Conservation (phyloP, 1,140 invertebrate genomes). For the Sitodiplosis mosellana region DNA sequence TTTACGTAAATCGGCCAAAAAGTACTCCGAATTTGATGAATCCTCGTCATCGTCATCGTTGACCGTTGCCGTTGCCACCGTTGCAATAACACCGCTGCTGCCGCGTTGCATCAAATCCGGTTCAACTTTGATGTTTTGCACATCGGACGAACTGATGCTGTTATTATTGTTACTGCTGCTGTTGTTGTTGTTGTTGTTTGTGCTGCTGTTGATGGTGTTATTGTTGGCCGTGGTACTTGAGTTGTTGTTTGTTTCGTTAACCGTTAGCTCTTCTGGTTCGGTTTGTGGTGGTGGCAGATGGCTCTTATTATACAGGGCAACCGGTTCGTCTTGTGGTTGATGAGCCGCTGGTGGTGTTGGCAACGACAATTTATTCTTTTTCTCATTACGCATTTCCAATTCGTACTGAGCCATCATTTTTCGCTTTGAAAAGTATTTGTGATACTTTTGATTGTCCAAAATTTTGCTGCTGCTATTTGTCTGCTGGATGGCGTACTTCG, state of each 20-base stretch:
- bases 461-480: conserved; percentile 22
- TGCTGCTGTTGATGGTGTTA: not conserved
- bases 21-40: not conserved
- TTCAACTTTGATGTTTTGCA: conserved; percentile 1
- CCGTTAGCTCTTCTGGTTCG: not conserved
- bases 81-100: not conserved
- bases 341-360: conserved; percentile 9
- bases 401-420: conserved; percentile 25
- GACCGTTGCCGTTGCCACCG: not conserved
- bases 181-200: not conserved
- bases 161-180: not conserved
- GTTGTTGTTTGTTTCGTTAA: not conserved
- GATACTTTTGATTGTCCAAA: conserved; percentile 20
- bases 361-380: conserved; percentile 10
- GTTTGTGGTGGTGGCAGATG: not conserved
- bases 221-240: not conserved
- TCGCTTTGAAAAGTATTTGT: conserved; percentile 24
- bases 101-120: not conserved
- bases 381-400: conserved; percentile 16
- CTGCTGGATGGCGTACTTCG: conserved; percentile 19
- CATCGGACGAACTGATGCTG: not conserved
- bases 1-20: not conserved
- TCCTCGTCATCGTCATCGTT: not conserved
- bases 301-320: not conserved
- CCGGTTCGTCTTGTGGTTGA: not conserved